Base-by-base conservation (phyloP, 2,797 vertebrate species). In the Cynodonichthys magdalenae region DNA sequence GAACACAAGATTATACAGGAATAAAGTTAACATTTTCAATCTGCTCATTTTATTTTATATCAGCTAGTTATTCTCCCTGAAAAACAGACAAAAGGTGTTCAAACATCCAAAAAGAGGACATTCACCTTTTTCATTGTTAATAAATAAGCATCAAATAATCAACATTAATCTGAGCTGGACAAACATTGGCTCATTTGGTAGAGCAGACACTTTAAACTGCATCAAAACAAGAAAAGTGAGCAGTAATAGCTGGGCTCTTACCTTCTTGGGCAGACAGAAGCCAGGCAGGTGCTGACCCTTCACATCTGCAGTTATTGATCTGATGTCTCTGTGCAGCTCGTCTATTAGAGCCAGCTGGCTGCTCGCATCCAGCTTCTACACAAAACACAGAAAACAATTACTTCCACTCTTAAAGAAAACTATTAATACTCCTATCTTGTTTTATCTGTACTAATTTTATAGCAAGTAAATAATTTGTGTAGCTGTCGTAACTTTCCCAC, bases 241-340 rank as follows among this genome's bases (percentile, higher is more conserved):
- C 7, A 18, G 7, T 10, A 18, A 9, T 19, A 8, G 52, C 10
- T 48, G 9, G 10, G 5, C 17, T 49, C 61, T 92, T 82, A 98
- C 98, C 96, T 97, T 99, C 90, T 97, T 99, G 1, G 96, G 96
- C 79, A 99, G 93, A 89, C 98, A 99, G 93, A 99, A 99, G 36
- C 98, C 98, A 0, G 97, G 96, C 46, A 99, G 93, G 0, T 97
- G 93, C 61, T 95, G 94, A 59, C 96, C 97, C 83, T 92, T 96
- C 53, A 96, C 94, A 18, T 99, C 96, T 0, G 93, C 93, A 42
- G 95, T 94, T 19, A 93, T 93, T 60, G 94, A 93, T 59, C 93
- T 93, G 53, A 99, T 95, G 87, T 99, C 98, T 85, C 94, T 93
- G 83, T 99, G 96, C 60, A 99, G 93, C 76, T 99, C 97, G 63